phyloP scores from a whole-genome alignment of 2,888 invertebrate species.

The Marasmarcha lunaedactyla region DNA sequence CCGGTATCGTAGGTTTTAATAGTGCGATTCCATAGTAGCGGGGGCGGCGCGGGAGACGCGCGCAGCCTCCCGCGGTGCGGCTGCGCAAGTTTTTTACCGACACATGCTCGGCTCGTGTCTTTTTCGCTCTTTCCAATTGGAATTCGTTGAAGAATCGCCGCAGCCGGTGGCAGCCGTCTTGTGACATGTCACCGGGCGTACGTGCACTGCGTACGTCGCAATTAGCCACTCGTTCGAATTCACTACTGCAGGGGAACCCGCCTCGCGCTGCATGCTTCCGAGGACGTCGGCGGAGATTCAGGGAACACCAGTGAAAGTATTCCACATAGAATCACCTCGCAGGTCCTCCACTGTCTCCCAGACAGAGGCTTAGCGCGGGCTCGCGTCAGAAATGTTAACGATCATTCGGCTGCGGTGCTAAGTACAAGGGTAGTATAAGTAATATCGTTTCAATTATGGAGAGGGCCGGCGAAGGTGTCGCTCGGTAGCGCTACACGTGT shows the following conservation, averaged over 20 bases:
- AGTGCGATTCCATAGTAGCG: slow-evolving; percentile 31
- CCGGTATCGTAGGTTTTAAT: slow-evolving; percentile 34
- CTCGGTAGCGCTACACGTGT: slow-evolving; percentile 50
- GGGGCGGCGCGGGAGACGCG: slow-evolving; percentile 20
- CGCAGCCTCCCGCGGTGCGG: slow-evolving; percentile 51
- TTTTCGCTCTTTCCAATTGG: slow-evolving; percentile 66
- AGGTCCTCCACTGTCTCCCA: slow-evolving; percentile 19
- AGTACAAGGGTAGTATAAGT: neutral
- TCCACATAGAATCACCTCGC: slow-evolving; percentile 34
- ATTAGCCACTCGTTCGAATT: slow-evolving; percentile 52
- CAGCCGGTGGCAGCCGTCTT: slow-evolving; percentile 68
- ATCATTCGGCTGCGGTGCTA: too few species aligned
- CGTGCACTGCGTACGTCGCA: slow-evolving; percentile 62
- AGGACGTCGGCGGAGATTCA: slow-evolving; percentile 46
- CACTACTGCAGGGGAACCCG: slow-evolving; percentile 32
- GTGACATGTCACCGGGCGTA: slow-evolving; percentile 60
- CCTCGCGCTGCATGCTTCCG: slow-evolving; percentile 30
- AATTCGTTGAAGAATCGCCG: slow-evolving; percentile 66
- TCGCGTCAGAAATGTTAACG: neutral
- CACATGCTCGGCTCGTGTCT: slow-evolving; percentile 65
- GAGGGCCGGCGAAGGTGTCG: slow-evolving; percentile 50
- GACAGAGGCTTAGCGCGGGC: neutral
- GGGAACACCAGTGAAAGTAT: slow-evolving; percentile 50
- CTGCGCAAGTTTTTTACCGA: slow-evolving; percentile 51
- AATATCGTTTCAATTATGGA: slow-evolving; percentile 58